Base-by-base conservation (phyloP, 92 coral and sea anemone species). In the Blastomussa wellsi region DNA sequence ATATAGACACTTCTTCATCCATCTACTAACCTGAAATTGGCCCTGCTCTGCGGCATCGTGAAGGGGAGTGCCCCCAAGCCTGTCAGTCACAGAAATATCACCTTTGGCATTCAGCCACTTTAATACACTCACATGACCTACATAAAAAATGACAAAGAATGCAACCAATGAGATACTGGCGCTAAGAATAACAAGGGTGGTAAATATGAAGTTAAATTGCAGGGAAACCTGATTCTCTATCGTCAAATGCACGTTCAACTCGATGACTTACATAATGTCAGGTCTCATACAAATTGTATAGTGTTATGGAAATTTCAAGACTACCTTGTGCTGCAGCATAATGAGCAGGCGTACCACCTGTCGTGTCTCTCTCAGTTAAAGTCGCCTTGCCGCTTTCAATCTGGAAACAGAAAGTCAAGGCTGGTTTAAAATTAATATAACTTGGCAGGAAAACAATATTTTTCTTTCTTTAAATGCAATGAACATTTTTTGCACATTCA, bases 31-130 rank as follows among this genome's bases (percentile, higher is more conserved):
- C 87, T 90, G 86, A 76, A 89, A 91, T 52, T 94, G 95, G 0
- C 98, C 98, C 38, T 94, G 93, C 76, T 94, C 95, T 24, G 98
- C 91, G 15, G 98, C 98, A 83, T 94, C 98, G 49, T 94, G 98
- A 9, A 94, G 88, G 2, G 98, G 98, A 0, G 98, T 87, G 16
- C 94, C 91, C 9, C 93, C 89, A 32, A 90, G 92, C 20, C 57
- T 69, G 78, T 94, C 98, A 48, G 42, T 80, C 47, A 86, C 42
- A 3, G 95, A 89, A 26, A 94, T 72, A 37, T 88, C 89, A 64
- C 95, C 88, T 64, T 88, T 91, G 9, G 84, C 86, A 82, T 90
- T 90, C 22, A 94, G 79, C 98, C 98, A 94, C 73, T 86, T 92
- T 16, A 94, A 89, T 41, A 92, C 94, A 71, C 85, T 65, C 15